A percentile compares a stretch with the other conserved stretches of the same genome.
Evolutionary conservation across 2,113 vertebrate species (phyloP).

Genomic region (Callopanchax toddi): DNA sequence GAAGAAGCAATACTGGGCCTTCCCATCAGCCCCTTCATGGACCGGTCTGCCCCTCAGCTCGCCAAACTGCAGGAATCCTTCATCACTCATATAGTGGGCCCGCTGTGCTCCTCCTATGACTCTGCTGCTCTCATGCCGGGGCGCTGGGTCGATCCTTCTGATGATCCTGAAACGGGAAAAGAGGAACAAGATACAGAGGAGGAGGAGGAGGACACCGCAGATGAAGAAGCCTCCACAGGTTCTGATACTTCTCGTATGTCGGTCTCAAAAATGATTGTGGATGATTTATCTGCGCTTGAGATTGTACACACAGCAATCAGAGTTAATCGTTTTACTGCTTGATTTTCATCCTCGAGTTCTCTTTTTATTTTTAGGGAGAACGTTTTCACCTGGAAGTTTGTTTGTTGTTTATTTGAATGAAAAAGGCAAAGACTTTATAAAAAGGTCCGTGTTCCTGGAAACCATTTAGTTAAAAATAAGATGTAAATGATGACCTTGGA

Average conservation of each 20-base stretch:
- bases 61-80: constrained; percentile 96
- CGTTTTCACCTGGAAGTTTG: too few species aligned
- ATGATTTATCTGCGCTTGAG: too few species aligned
- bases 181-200: constrained; percentile 68
- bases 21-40: constrained; percentile 96
- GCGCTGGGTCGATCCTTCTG: constrained; percentile 84
- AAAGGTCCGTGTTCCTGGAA: too few species aligned
- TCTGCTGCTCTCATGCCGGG: constrained; percentile 93
- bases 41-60: constrained; percentile 91
- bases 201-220: constrained; percentile 58
- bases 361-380: too few species aligned
- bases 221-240: constrained; percentile 83
- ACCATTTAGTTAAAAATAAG: too few species aligned
- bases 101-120: constrained; percentile 91
- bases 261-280: too few species aligned
- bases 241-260: constrained; percentile 76
- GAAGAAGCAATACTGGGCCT: constrained; percentile 93
- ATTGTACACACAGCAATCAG: too few species aligned
- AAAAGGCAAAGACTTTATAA: too few species aligned
- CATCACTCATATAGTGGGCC: constrained; percentile 96
- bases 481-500: too few species aligned
- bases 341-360: too few species aligned
- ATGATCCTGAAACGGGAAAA: constrained; percentile 55
- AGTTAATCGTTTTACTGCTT: too few species aligned
- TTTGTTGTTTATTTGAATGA: too few species aligned